Conservation (phyloP, 2,797 vertebrate species). For the Peromyscus aztecus region DNA sequence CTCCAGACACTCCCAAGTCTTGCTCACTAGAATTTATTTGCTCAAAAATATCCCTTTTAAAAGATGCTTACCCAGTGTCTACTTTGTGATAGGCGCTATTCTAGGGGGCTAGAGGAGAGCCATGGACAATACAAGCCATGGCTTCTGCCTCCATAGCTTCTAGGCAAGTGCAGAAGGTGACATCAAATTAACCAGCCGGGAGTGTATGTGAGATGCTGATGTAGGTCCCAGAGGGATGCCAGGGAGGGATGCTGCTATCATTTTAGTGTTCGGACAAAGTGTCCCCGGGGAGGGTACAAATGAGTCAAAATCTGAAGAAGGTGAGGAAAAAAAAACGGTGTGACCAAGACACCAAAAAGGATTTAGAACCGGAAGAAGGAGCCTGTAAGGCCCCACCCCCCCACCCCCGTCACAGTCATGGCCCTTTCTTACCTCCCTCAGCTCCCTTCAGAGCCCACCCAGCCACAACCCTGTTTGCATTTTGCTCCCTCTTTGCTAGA, state of each 20-base stretch:
- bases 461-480: background rate
- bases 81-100: background rate
- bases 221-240: background rate
- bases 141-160: background rate
- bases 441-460: background rate
- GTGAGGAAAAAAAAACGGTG: background rate
- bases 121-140: background rate
- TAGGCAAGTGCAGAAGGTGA: background rate
- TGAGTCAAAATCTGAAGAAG: background rate
- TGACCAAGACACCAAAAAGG: background rate
- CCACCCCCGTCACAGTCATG: fast-evolving
- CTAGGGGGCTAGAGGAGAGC: background rate
- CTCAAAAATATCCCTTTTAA: background rate
- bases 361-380: background rate
- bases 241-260: background rate
- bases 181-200: background rate
- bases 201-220: background rate
- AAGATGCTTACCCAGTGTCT: background rate
- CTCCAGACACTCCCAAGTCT: background rate
- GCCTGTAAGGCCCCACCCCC: too few species aligned
- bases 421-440: background rate
- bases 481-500: background rate
- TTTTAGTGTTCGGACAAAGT: background rate
- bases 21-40: background rate
- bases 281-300: background rate